Conservation (phyloP, 2,888 invertebrate species). For the Andrena bucephala region DNA sequence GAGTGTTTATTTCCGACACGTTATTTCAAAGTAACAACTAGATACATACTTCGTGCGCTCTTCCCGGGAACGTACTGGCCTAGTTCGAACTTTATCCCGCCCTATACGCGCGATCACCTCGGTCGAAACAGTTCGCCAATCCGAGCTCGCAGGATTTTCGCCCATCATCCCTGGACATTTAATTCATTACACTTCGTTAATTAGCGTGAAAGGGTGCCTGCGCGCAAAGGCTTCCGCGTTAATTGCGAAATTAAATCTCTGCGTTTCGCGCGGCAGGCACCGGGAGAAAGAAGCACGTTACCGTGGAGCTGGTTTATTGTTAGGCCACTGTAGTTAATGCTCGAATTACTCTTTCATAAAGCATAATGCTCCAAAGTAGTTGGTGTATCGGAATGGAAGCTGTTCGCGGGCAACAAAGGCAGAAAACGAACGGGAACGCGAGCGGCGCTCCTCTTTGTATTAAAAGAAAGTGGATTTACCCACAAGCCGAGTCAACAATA, state of each 20-base stretch:
- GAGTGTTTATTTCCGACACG: slow-evolving; percentile 7
- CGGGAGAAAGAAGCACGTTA: neutral
- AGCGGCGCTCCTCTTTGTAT: neutral
- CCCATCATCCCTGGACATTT: neutral
- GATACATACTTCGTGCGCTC: neutral
- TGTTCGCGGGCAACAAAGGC: no score
- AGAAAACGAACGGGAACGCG: slow-evolving; percentile 5
- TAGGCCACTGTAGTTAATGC: neutral
- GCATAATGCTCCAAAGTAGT: slow-evolving; percentile 5
- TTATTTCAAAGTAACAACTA: neutral
- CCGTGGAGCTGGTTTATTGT: neutral
- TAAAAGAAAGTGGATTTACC: neutral
- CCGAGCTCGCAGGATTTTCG: slow-evolving; percentile 2
- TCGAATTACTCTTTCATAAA: slow-evolving; percentile 20
- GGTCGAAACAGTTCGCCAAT: neutral
- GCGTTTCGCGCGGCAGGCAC: neutral
- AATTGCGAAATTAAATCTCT: slow-evolving; percentile 4
- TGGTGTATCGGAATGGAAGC: no score
- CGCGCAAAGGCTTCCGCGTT: neutral
- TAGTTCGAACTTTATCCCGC: slow-evolving; percentile 4
- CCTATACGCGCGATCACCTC: neutral
- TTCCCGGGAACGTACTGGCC: slow-evolving; percentile 26
- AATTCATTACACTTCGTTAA: slow-evolving; percentile 15
- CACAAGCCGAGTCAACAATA: slow-evolving; percentile 23
- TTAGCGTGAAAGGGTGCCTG: neutral